Evolutionary conservation across 2,113 vertebrate species (phyloP).

Genomic region (Nicator chloris): DNA sequence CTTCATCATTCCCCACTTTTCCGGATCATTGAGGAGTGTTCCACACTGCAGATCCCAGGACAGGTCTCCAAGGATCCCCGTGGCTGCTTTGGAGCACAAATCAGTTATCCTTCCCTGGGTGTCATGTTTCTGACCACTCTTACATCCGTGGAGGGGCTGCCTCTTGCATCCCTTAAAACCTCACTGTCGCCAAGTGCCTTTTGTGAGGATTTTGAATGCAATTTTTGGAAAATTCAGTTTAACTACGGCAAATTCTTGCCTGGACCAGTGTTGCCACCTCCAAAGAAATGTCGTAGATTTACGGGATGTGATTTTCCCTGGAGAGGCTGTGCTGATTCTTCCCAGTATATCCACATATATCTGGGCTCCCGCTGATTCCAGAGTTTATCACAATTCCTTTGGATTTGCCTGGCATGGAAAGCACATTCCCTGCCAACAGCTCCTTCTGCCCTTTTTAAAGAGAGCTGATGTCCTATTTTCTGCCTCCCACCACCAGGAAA

Average conservation of each 20-base stretch:
- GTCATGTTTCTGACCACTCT: not conserved
- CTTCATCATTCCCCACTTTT: constrained; percentile 46
- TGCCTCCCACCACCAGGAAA: not conserved
- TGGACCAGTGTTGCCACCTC: not conserved
- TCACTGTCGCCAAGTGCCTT: not conserved
- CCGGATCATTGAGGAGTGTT: not conserved
- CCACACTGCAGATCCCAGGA: not conserved
- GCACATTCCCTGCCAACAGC: not conserved
- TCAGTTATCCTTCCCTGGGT: not conserved
- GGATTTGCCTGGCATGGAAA: not conserved
- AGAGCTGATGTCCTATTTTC: not conserved
- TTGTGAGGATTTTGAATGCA: not conserved
- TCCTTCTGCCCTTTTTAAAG: not conserved
- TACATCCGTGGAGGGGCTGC: not conserved
- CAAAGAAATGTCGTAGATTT: not conserved
- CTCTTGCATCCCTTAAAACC: not conserved
- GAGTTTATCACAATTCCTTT: not conserved
- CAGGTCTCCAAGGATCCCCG: not conserved
- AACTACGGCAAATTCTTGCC: not conserved
- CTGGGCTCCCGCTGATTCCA: not conserved
- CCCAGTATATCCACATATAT: not conserved
- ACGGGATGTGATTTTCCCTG: not conserved
- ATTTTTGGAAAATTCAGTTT: not conserved
- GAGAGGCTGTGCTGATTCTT: not conserved
- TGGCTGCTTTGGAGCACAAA: not conserved